Evolutionary conservation across 2,113 vertebrate species (phyloP), one percentile per base, ranked within the genome.

Genomic region (Erpornis zantholeuca): DNA sequence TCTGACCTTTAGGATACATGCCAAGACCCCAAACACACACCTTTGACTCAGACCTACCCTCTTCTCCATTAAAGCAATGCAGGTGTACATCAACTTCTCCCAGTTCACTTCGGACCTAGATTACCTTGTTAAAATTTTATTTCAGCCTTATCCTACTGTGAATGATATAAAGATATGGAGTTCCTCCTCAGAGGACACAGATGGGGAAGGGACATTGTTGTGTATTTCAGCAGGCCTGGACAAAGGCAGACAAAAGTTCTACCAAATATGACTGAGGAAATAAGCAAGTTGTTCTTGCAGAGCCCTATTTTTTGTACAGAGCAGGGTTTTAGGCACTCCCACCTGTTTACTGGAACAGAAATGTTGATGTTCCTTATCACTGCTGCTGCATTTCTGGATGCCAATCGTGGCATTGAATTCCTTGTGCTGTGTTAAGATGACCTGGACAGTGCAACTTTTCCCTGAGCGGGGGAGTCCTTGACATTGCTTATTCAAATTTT

Each of bases 351-450:
- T 38, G 19, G 12, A 31, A 50, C 47, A 64, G 66, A 78, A 44
- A 38, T 82, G 64, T 42, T 71, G 35, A 33, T 27, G 27, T 25
- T 7, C 40, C 19, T 54, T 21, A 40, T 9, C 28, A 36, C 18
- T 69, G 23, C 36, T 85, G 49, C 18, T 82, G 29, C 27, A 49
- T 61, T 79, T 72, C 84, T 82, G 31, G 11, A 5, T 61, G 49
- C 22, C 52, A 54, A 0, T 1, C 22, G 25, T 50, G 36, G 10
- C 36, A 60, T 0, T 69, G 79, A 63, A 42, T 82, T 53, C n/a
- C 44, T 79, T 69, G 45, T 53, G 17, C 49, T n/a, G 8, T 13
- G 18, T 50, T 10, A 80, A 24, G 22, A 13, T 33, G 11, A 49
- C 25, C 23, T 59, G 35, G 53, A 66, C 21, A 54, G 11, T 8